Percentiles rank a stretch among this genome's conserved stretches.
Conservation (phyloP, 2,888 invertebrate genomes). For the Ypsolopha scabrella region DNA sequence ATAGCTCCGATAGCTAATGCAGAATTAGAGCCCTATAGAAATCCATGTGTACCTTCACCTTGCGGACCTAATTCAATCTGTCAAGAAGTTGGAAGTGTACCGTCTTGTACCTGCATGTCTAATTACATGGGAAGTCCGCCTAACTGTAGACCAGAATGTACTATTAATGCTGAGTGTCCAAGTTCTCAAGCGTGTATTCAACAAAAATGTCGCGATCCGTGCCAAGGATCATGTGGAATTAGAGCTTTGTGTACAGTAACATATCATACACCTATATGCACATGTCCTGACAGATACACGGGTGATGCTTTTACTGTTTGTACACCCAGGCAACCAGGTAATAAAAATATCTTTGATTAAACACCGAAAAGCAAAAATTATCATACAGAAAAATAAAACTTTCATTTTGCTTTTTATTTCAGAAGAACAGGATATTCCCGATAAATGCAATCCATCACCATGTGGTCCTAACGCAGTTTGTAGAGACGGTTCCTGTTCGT, state of each 20-base stretch:
- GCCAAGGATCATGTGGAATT: conserved; percentile 77
- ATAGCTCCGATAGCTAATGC: conserved; percentile 55
- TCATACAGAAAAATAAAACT: too few relatives aligned
- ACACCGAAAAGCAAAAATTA: too few relatives aligned
- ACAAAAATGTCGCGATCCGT: conserved; percentile 80
- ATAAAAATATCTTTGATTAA: conserved; percentile 5
- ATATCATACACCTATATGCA: conserved; percentile 80
- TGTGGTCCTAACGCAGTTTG: conserved; percentile 75
- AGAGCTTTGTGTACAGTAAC: conserved; percentile 73
- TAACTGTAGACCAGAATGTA: conserved; percentile 78
- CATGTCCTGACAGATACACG: conserved; percentile 76
- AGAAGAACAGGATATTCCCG: conserved; percentile 30
- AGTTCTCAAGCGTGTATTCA: conserved; percentile 76
- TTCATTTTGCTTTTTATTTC: conserved; percentile 7
- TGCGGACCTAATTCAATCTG: conserved; percentile 80
- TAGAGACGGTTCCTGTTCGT: conserved; percentile 69
- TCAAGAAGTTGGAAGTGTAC: conserved; percentile 66
- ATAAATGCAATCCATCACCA: conserved; percentile 73
- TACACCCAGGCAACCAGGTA: conserved; percentile 50
- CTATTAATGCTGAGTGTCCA: conserved; percentile 77
- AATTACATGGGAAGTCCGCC: conserved; percentile 74
- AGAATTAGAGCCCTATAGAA: conserved; percentile 55
- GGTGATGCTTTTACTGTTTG: conserved; percentile 76
- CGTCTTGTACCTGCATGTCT: conserved; percentile 73
- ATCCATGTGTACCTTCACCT: conserved; percentile 73